Base-by-base conservation (phyloP, 1,140 invertebrate genomes). In the Euwallacea similis region DNA sequence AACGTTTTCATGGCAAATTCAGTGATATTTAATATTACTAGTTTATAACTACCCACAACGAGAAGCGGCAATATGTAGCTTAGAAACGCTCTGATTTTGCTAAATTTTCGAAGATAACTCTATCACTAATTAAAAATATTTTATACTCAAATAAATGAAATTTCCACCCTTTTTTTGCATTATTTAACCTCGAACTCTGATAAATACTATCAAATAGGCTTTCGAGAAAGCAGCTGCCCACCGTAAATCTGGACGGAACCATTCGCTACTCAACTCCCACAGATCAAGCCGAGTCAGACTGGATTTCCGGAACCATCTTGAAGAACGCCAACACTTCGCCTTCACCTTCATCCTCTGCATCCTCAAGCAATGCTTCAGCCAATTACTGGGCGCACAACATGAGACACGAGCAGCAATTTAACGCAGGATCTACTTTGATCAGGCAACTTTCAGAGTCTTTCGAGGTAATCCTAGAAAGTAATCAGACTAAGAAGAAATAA, bases 181-280 rank as follows among this genome's bases (percentile, higher is more conserved):
- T 33, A 33, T 33, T 33, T 33, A 4, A 33, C 4, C 21, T 33
- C 21, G 1, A 33, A 4, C 21, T 33, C 4, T 33, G 4, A 33
- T 33, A 33, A 33, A 50, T 50, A 50, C 6, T 7, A 2, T 50
- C 6, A 50, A 13, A 50, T 33, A 79, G 79, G 65, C 74, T 81
- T 42, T 79, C 78, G 6, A 69, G 80, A 69, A 76, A 76, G 73
- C 80, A 81, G 71, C 69, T 81, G 13, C 80, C 79, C 8, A 76
- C 75, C 3, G 77, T 81, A 0, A 73, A 80, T 68, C n/a, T 76
- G 21, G 74, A 80, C 64, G 80, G 80, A 8, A 75, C 68, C 54
- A 74, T 81, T 11, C 68, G 79, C 15, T 80, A 80, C 71, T 78
- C 80, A 16, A 70, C 78, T 21, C 79, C 79, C 7, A 60, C 56